Conservation (phyloP, 2,888 invertebrate genomes). For the Phortica magna region DNA sequence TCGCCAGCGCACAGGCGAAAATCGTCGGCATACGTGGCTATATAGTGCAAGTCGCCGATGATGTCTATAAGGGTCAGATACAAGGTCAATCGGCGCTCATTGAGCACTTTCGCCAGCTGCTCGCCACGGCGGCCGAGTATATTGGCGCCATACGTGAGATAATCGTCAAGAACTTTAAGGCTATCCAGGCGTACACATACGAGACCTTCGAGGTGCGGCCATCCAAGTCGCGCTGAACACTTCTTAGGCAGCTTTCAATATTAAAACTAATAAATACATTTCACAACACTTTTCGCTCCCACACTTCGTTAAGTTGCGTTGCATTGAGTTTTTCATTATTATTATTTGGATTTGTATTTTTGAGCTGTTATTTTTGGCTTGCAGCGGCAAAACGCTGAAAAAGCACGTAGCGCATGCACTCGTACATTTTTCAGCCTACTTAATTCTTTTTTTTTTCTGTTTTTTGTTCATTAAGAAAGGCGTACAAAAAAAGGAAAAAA, state of each 20-base stretch:
- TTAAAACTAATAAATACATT: background rate
- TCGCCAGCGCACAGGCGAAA: slow-evolving; percentile 54
- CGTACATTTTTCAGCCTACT: background rate
- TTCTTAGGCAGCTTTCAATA: background rate
- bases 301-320: background rate
- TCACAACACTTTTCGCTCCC: background rate
- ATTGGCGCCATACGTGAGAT: slow-evolving; percentile 58
- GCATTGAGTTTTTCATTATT: background rate
- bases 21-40: slow-evolving; percentile 53
- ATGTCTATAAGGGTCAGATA: slow-evolving; percentile 48
- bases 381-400: background rate
- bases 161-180: slow-evolving; percentile 50
- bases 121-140: slow-evolving; percentile 52
- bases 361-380: background rate
- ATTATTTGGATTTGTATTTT: background rate
- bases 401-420: slow-evolving; percentile 12
- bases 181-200: slow-evolving; percentile 50
- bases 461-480: background rate
- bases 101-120: slow-evolving; percentile 53
- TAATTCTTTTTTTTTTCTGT: background rate
- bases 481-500: background rate
- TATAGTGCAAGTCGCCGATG: slow-evolving; percentile 44
- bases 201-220: slow-evolving; percentile 49
- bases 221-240: background rate
- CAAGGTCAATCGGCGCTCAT: slow-evolving; percentile 58